phyloP scores from a whole-genome alignment of 2,888 invertebrate species.

The Falcaria lacertinaria region DNA sequence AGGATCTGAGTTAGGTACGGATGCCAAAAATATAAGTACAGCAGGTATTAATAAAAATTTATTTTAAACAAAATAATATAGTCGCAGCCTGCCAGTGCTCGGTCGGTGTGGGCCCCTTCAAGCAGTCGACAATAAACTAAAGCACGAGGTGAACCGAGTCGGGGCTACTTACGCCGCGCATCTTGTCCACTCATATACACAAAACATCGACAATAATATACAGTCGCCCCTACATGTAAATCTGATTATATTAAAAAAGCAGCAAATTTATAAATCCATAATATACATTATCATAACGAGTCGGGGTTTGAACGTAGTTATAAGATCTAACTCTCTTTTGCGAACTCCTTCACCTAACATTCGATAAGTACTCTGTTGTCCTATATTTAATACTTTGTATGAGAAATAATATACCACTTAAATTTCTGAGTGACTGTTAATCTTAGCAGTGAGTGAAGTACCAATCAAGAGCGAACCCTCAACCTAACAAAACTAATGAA shows the following conservation, averaged over 20 bases:
- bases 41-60: constrained; percentile 63
- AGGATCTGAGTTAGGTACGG: background rate
- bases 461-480: constrained; percentile 3
- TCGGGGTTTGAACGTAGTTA: constrained; percentile 32
- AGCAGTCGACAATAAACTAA: constrained; percentile 31
- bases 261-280: constrained; percentile 71
- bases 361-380: constrained; percentile 61
- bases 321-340: constrained; percentile 28
- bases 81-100: constrained; percentile 54
- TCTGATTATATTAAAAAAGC: constrained; percentile 72
- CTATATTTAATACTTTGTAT: constrained; percentile 36
- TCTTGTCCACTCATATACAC: constrained; percentile 60
- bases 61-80: constrained; percentile 75
- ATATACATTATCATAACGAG: constrained; percentile 64
- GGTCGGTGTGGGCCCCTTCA: constrained; percentile 31
- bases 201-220: constrained; percentile 64
- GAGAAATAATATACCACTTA: constrained; percentile 12
- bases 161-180: constrained; percentile 49
- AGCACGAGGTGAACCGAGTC: constrained; percentile 28
- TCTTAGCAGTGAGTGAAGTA: background rate
- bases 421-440: background rate
- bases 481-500: background rate
- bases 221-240: constrained; percentile 55
- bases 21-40: constrained; percentile 17
- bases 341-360: constrained; percentile 45